A percentile compares a stretch with the other conserved stretches of the same genome.
Conservation (phyloP, 2,113 vertebrate species). For the Apeltes quadracus region DNA sequence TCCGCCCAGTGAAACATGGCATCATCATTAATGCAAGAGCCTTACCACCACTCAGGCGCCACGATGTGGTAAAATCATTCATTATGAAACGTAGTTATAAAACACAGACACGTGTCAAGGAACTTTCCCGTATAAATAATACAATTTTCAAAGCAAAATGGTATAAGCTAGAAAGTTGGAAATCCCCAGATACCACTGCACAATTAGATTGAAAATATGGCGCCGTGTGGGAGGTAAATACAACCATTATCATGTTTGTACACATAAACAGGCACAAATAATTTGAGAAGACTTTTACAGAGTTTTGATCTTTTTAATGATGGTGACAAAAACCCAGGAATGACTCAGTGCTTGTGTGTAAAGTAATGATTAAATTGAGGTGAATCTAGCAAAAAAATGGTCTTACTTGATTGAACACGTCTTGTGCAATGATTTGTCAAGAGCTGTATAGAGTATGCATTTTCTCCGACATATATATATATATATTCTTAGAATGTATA, state of each 20-base stretch:
- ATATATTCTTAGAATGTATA: constrained; percentile 62
- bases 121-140: constrained; percentile 46
- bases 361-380: constrained; percentile 61
- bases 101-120: constrained; percentile 36
- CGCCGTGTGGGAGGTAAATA: background rate
- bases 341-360: constrained; percentile 65
- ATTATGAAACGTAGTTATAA: constrained; percentile 52
- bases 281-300: constrained; percentile 33
- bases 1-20: constrained; percentile 21
- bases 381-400: constrained; percentile 57
- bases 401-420: constrained; percentile 30
- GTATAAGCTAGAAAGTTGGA: background rate
- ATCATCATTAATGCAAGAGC: constrained; percentile 60
- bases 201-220: background rate
- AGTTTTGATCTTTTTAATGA: constrained; percentile 64
- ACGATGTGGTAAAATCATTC: constrained; percentile 46
- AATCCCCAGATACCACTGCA: background rate
- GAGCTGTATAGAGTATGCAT: constrained; percentile 59
- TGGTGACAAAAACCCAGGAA: constrained; percentile 63
- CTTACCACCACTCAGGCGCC: constrained; percentile 44
- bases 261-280: constrained; percentile 30
- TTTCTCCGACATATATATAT: constrained; percentile 60
- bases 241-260: background rate
- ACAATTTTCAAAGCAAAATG: constrained; percentile 31
- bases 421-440: constrained; percentile 67